Evolutionary conservation across 1,140 invertebrate genomes (phyloP), one percentile per base, ranked within the genome.

Genomic region (Panagrolaimus sp.): DNA sequence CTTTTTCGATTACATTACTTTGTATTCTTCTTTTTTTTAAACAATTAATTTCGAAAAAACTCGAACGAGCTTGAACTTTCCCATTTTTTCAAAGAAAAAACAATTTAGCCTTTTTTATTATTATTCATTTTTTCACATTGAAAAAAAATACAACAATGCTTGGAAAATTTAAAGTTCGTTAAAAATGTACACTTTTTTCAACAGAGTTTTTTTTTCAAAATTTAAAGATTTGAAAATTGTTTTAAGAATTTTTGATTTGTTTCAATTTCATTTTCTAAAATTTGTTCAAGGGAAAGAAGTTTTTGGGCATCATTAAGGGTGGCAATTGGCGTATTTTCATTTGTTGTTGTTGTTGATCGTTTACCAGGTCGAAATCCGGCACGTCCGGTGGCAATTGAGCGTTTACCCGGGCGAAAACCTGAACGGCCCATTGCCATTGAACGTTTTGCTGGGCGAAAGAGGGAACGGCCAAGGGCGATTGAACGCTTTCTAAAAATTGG

Each of bases 301-400:
- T 58, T 58, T 4, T 14, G 14, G 12, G 21, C 52, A 14, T 58
- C 52, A 1, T 8, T 28, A 28, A 58, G 2, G 1, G 9, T 5
- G 52, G 14, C 15, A 58, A 58, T 21, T 58, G 52, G n/a, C 52
- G 17, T 28, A 10, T 38, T 38, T 38, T 38, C 32, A 7, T n/a
- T n/a, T n/a, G n/a, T n/a, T n/a, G 32, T 2, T 38, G 65, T 38
- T 28, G 43, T n/a, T 9, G 17, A 67, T 8, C 65, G 21, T 63
- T 71, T 71, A 15, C 62, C 69, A 26, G 69, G 69, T 38, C 69
- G 69, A 46, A 71, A 71, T 17, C 69, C 69, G 9, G 44, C 43
- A 28, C 69, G n/a, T 3, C 63, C 63, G 9, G 32, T 69, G 32
- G 69, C 69, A 15, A 71, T 43, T 17, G 43, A 47, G 8, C 69